These are phyloP conservation scores for Schrankia costaestrigalis DNA, from an alignment of 2,888 invertebrate species.

Conservation along the genomic window DNA sequence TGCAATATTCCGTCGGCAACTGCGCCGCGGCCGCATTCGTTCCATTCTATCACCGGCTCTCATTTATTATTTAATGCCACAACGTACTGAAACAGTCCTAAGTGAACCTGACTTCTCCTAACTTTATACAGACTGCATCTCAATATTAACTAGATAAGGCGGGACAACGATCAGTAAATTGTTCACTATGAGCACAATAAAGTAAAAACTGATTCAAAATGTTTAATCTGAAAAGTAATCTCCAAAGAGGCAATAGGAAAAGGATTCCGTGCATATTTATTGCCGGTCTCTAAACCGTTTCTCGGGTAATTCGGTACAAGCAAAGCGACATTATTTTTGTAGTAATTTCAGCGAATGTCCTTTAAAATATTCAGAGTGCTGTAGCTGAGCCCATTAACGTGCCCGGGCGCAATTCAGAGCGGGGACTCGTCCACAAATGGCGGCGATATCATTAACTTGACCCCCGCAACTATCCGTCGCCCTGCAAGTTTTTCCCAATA, in stretches of 20 bases:
- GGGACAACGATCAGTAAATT: slow-evolving; percentile 14
- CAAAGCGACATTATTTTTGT: slow-evolving; percentile 79
- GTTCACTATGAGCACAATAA: slow-evolving; percentile 21
- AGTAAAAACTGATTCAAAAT: slow-evolving; percentile 45
- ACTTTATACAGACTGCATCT: slow-evolving; percentile 50
- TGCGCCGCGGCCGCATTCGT: slow-evolving; percentile 37
- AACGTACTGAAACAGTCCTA: slow-evolving; percentile 55
- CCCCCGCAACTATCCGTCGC: slow-evolving; percentile 72
- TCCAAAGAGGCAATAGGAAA: slow-evolving; percentile 69
- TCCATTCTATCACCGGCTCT: slow-evolving; percentile 62
- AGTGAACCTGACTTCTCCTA: slow-evolving; percentile 52
- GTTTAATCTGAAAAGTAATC: slow-evolving; percentile 73
- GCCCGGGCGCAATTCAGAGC: slow-evolving; percentile 73
- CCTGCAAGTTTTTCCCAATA: slow-evolving; percentile 75
- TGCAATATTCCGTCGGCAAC: slow-evolving; percentile 47
- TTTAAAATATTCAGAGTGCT: slow-evolving; percentile 79
- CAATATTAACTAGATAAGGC: slow-evolving; percentile 22
- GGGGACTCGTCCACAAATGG: slow-evolving; percentile 75
- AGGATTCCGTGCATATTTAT: slow-evolving; percentile 75
- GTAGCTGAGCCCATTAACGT: slow-evolving; percentile 77
- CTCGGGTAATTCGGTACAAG: slow-evolving; percentile 77
- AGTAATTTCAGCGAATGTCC: slow-evolving; percentile 79
- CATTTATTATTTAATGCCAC: slow-evolving; percentile 71
- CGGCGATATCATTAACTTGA: slow-evolving; percentile 79
- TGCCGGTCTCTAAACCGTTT: slow-evolving; percentile 74